Conservation (phyloP, 2,888 invertebrate species). For the Mechanitis messenoides region DNA sequence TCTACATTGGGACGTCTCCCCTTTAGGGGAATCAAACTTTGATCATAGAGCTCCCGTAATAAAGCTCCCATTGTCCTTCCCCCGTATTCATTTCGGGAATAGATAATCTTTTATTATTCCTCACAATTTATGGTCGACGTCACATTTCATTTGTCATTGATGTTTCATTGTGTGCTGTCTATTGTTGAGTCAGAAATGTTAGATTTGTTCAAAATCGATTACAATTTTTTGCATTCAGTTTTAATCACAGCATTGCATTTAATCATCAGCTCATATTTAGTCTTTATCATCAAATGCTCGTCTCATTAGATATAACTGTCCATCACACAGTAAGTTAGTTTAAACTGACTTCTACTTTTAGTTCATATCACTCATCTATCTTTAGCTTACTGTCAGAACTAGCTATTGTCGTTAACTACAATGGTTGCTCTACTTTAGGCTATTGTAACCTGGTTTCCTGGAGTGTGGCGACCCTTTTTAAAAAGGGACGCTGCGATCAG, state of each 20-base stretch:
- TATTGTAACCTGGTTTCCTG: no score
- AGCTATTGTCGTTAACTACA: no score
- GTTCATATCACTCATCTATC: no score
- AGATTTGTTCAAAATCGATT: slow-evolving; percentile 23
- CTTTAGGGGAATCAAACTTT: slow-evolving; percentile 30
- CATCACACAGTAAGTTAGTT: no score
- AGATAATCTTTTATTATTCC: slow-evolving; percentile 73
- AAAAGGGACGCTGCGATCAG: no score
- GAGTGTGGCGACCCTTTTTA: no score
- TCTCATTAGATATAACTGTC: no score
- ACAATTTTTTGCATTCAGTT: slow-evolving; percentile 10
- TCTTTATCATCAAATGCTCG: no score
- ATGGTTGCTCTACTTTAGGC: no score
- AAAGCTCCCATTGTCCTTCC: slow-evolving; percentile 67
- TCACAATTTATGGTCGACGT: slow-evolving; percentile 66
- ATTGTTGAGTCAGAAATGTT: slow-evolving; percentile 27
- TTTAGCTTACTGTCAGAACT: no score
- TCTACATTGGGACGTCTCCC: slow-evolving; percentile 5
- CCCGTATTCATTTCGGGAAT: slow-evolving; percentile 66
- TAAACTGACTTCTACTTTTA: no score
- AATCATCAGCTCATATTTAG: background rate
- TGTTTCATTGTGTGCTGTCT: slow-evolving; percentile 30
- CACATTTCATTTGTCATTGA: slow-evolving; percentile 68
- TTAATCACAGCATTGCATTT: background rate
- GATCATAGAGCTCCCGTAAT: slow-evolving; percentile 52